Evolutionary conservation across 2,113 vertebrate genomes (phyloP).

Genomic region (Puntigrus tetrazona): DNA sequence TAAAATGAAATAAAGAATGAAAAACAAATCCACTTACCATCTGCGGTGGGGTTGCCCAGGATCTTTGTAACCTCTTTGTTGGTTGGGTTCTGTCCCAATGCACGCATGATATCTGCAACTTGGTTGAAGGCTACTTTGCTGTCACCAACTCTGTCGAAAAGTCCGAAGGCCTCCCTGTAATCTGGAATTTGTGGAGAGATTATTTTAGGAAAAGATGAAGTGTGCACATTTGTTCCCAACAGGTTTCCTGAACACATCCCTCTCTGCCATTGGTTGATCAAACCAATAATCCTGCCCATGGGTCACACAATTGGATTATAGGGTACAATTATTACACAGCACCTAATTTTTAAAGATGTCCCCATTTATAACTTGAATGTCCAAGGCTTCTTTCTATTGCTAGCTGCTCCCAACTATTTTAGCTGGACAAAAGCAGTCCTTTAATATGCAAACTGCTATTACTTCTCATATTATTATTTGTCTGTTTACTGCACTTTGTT

Average conservation of each 20-base stretch:
- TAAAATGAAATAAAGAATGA: fast-evolving
- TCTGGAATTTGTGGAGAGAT: constrained; percentile 72
- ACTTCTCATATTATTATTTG: not conserved
- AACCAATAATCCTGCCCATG: not conserved
- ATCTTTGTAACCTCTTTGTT: constrained; percentile 90
- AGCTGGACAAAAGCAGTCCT: not conserved
- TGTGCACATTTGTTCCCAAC: not conserved
- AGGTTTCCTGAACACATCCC: not conserved
- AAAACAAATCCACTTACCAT: constrained; percentile 76
- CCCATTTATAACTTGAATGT: not conserved
- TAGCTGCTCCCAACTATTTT: not conserved
- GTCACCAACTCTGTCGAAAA: constrained; percentile 96
- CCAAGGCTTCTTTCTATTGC: not conserved
- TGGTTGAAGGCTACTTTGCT: constrained; percentile 90
- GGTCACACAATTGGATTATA: not conserved
- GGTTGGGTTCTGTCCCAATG: constrained; percentile 98
- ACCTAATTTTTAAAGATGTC: not conserved
- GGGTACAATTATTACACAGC: not conserved
- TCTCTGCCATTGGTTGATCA: not conserved
- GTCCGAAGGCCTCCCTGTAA: constrained; percentile 97
- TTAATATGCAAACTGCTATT: not conserved
- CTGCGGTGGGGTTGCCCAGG: constrained; percentile 85
- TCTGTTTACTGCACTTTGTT: not conserved
- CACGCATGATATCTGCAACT: constrained; percentile 93
- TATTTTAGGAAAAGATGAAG: not conserved